Conservation (phyloP, 2,888 invertebrate genomes). For the Noctua janthina region DNA sequence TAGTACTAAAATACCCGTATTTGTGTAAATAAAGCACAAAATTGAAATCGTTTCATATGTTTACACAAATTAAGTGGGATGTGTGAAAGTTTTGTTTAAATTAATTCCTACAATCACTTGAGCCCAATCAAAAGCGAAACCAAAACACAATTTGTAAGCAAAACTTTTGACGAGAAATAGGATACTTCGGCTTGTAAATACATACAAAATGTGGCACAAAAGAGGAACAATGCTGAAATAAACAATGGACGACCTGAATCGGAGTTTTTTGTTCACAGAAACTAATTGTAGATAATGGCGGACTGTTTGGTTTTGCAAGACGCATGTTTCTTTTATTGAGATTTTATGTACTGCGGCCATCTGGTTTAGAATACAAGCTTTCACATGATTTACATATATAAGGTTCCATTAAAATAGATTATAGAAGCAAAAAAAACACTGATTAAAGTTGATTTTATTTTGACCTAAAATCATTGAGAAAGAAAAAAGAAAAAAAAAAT, state of each 20-base stretch:
- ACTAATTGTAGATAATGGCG: constrained; percentile 69
- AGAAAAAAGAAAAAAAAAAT: no score
- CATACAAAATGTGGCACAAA: constrained; percentile 48
- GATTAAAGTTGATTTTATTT: no score
- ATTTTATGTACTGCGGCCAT: constrained; percentile 38
- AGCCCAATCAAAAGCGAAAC: constrained; percentile 14
- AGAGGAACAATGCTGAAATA: constrained; percentile 72
- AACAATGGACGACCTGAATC: constrained; percentile 80
- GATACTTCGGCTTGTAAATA: constrained; percentile 55
- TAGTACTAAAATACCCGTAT: background rate
- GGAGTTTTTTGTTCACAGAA: constrained; percentile 76
- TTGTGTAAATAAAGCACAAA: background rate
- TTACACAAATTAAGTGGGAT: constrained; percentile 1
- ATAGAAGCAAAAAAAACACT: no score
- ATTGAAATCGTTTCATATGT: constrained; percentile 5
- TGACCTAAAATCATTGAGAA: no score
- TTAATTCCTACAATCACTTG: constrained; percentile 13
- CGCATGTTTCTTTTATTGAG: constrained; percentile 41
- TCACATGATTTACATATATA: background rate
- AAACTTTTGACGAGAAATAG: constrained; percentile 38
- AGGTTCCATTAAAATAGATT: no score
- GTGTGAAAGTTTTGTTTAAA: constrained; percentile 14
- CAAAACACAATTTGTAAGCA: constrained; percentile 25
- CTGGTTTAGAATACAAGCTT: constrained; percentile 12
- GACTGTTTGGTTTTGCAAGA: constrained; percentile 39